A percentile compares a stretch with the other conserved stretches of the same genome.
Evolutionary conservation across 1,140 invertebrate species (phyloP).

Genomic region (Bombus picipes): DNA sequence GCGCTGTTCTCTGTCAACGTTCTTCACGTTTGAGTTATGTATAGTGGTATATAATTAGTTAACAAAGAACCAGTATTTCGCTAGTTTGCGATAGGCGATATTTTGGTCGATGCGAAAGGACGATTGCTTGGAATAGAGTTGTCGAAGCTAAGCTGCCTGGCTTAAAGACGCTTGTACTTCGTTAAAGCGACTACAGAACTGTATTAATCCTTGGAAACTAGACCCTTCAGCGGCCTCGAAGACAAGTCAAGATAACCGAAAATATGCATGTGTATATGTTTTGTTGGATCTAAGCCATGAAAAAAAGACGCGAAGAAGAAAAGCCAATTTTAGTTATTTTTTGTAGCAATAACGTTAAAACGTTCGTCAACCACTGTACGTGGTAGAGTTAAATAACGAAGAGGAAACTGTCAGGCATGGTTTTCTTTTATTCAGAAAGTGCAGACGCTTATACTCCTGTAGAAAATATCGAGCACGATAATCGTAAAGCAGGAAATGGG

Average conservation of each 20-base stretch:
- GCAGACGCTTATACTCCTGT: background rate
- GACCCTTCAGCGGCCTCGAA: no score
- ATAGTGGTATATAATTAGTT: background rate
- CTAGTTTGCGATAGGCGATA: background rate
- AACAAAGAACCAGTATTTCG: background rate
- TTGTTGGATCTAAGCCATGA: no score
- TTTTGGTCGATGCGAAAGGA: background rate
- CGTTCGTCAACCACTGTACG: background rate
- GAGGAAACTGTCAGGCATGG: background rate
- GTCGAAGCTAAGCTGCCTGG: background rate
- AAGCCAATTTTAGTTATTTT: no score
- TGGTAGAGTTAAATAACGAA: slow-evolving; percentile 1
- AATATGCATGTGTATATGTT: no score
- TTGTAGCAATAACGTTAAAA: background rate
- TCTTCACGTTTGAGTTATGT: background rate
- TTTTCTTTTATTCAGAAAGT: slow-evolving; percentile 28
- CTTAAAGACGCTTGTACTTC: background rate
- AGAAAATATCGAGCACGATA: slow-evolving; percentile 27
- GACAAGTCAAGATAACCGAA: no score
- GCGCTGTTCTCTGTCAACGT: background rate
- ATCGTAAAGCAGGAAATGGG: slow-evolving; percentile 43
- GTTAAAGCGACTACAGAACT: no score
- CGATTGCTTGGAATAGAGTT: slow-evolving; percentile 5
- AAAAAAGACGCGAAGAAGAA: no score
- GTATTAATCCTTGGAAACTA: no score